Evolutionary conservation across 2,888 invertebrate species (phyloP), one percentile per base, ranked within the genome.

Genomic region (Xylocampa areola): DNA sequence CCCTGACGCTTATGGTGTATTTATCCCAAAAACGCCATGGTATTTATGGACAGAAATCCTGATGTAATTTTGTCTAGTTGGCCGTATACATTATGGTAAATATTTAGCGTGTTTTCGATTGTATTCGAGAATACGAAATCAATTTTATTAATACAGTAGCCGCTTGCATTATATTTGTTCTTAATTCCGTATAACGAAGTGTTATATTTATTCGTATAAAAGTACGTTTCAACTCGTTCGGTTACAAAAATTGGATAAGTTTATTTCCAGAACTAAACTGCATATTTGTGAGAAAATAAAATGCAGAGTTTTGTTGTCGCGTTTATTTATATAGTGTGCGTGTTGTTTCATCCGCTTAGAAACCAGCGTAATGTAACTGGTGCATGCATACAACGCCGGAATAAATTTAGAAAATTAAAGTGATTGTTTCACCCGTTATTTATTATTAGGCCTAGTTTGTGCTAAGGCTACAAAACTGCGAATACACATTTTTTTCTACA

Each of bases 1-100:
- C 43, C 53, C 64, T 76, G 76, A 30, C 36, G 27, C 50, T 76
- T 51, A 75, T 73, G 44, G 52, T 59, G 50, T 53, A 61, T 55
- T 59, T 54, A 47, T 47, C 33, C 11, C 40, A 48, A 37, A 51
- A 53, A 66, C 50, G 36, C 59, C 53, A 58, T 57, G 35, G 39
- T 51, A 43, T 61, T 52, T 37, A 52, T 14, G 23, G 23, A 21
- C 13, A 29, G 35, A 40, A 43, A 35, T 33, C n/a, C 30, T 44
- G 25, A 14, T 35, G 10, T 40, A 2, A 17, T 45, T 40, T 27
- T 6, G 16, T 17, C 25, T 45, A 35, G 14, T 47, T 16, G 17
- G 33, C 43, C 1, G 33, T 30, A 30, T 7, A 6, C 4, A 5
- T 6, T 32, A 13, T 25, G 5, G 41, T 29, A 33, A 47, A 49